A percentile compares a stretch with the other conserved stretches of the same genome.
phyloP scores from a whole-genome alignment of 2,797 vertebrate genomes.

The Paedocypris micromegethes region DNA sequence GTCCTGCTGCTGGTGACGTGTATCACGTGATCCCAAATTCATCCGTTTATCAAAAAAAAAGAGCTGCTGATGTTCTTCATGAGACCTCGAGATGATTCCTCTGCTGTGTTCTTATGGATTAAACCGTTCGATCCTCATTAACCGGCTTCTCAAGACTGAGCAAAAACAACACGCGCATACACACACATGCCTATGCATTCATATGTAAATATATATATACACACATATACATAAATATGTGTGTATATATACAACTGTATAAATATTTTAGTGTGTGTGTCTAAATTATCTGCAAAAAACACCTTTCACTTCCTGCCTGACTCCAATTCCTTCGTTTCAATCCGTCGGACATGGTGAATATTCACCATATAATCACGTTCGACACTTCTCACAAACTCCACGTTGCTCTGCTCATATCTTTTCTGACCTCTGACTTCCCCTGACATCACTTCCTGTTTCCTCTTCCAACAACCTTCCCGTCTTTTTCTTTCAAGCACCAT shows the following conservation, averaged over 20 bases:
- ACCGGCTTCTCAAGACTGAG: background rate
- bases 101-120: too few relatives aligned
- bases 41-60: too few relatives aligned
- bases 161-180: background rate
- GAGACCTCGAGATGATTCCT: too few relatives aligned
- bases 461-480: slow-evolving; percentile 33
- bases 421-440: slow-evolving; percentile 12
- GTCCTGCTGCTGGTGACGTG: background rate
- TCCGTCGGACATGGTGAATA: slow-evolving; percentile 31
- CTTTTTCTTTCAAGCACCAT: slow-evolving; percentile 30
- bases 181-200: background rate
- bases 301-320: too few relatives aligned
- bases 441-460: slow-evolving; percentile 38
- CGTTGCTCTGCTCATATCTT: slow-evolving; percentile 22
- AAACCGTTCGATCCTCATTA: too few relatives aligned
- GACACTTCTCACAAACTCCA: slow-evolving; percentile 38
- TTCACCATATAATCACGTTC: slow-evolving; percentile 15
- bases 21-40: background rate
- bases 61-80: too few relatives aligned
- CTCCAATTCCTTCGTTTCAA: background rate
- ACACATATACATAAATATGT: too few relatives aligned
- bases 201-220: too few relatives aligned
- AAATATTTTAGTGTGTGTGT: too few relatives aligned
- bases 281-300: too few relatives aligned
- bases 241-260: too few relatives aligned